Conservation (phyloP, 2,888 invertebrate genomes). For the Mythimna albipuncta region DNA sequence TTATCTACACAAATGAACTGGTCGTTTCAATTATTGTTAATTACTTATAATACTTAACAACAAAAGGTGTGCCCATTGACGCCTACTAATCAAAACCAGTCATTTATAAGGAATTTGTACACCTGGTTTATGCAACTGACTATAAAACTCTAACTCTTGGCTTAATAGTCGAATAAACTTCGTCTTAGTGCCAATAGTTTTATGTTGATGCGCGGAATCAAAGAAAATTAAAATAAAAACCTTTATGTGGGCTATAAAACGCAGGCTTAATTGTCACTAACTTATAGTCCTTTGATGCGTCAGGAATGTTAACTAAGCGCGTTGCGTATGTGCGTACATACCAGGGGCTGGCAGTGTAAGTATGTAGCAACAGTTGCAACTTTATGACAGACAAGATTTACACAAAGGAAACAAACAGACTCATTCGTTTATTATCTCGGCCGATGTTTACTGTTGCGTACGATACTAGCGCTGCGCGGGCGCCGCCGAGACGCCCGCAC, state of each 20-base stretch:
- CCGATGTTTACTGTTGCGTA: constrained; percentile 78
- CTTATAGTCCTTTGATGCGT: constrained; percentile 49
- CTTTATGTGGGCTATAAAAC: constrained; percentile 47
- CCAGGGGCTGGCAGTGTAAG: constrained; percentile 39
- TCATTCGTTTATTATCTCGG: constrained; percentile 79
- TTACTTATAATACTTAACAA: constrained; percentile 42
- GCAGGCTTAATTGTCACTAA: constrained; percentile 55
- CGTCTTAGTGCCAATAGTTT: constrained; percentile 14
- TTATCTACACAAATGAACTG: constrained; percentile 50
- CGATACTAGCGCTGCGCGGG: constrained; percentile 70
- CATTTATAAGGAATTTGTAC: constrained; percentile 33
- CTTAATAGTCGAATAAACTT: constrained; percentile 6
- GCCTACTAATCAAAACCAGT: constrained; percentile 37
- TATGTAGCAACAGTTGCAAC: constrained; percentile 70
- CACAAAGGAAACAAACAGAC: constrained; percentile 74
- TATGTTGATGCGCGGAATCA: constrained; percentile 26
- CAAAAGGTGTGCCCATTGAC: constrained; percentile 40
- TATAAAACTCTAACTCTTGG: constrained; percentile 10
- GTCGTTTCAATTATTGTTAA: constrained; percentile 43
- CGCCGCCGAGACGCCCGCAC: constrained; percentile 82
- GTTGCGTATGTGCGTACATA: constrained; percentile 50
- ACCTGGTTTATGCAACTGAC: constrained; percentile 18
- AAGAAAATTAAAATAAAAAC: constrained; percentile 43
- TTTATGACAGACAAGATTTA: constrained; percentile 75
- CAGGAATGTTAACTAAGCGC: constrained; percentile 49